These are phyloP conservation scores for Propithecus coquereli DNA, from an alignment of 2,113 vertebrate species.

Conservation along the genomic window DNA sequence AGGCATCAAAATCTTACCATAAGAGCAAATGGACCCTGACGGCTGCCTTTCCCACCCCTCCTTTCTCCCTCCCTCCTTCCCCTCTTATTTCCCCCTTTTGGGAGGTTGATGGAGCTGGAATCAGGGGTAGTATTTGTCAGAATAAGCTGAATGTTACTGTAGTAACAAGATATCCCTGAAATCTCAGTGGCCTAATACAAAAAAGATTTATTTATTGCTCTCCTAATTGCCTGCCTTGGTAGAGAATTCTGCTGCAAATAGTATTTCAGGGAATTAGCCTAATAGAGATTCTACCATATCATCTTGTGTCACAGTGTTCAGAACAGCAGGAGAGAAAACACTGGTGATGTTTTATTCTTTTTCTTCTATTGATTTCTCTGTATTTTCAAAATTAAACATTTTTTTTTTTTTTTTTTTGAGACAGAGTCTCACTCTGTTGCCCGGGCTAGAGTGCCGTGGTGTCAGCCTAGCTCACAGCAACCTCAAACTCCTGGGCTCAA, in stretches of 20 bases:
- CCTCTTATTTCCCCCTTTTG: neutral
- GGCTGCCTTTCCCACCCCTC: neutral
- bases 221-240: neutral
- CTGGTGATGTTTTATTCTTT: neutral
- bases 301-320: neutral
- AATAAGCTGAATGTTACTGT: neutral
- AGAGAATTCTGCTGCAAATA: neutral
- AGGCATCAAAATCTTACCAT: neutral
- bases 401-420: neutral
- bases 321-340: neutral
- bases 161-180: neutral
- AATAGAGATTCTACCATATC: neutral
- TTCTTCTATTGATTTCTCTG: neutral
- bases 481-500: too few relatives aligned
- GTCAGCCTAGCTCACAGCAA: too few relatives aligned
- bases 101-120: neutral
- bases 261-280: neutral
- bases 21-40: neutral
- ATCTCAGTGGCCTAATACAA: neutral
- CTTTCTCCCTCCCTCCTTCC: accelerated
- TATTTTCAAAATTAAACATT: neutral
- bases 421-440: too few relatives aligned
- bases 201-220: neutral
- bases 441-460: too few relatives aligned
- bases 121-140: neutral